Conservation (phyloP, 2,888 invertebrate genomes). For the Orthosia gothica region DNA sequence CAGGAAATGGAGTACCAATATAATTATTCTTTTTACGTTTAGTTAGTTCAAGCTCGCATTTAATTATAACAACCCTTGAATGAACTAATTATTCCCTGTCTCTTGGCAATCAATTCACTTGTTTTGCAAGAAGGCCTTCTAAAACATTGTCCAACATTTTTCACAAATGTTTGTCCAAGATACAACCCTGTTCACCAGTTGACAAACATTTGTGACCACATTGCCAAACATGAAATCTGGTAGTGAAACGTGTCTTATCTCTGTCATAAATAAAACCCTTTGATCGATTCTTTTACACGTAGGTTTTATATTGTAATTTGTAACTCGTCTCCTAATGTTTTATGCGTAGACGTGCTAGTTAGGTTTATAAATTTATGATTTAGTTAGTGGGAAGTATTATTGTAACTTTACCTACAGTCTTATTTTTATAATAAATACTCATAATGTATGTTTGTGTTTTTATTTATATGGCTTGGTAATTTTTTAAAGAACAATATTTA, state of each 20-base stretch:
- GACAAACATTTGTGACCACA: conserved; percentile 8
- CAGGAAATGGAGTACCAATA: conserved; percentile 9
- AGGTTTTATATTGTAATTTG: conserved; percentile 55
- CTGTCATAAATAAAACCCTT: conserved; percentile 46
- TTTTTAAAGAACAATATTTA: too few relatives aligned
- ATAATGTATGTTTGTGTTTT: conserved; percentile 12
- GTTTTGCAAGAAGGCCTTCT: neutral
- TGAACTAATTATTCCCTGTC: neutral
- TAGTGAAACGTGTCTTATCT: conserved; percentile 57
- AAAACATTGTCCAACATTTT: conserved; percentile 11
- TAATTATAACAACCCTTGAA: neutral
- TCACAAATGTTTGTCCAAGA: neutral
- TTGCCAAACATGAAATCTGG: conserved; percentile 33
- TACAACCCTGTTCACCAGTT: neutral
- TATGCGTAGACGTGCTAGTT: conserved; percentile 52
- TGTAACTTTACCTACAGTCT: conserved; percentile 57
- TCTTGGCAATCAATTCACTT: neutral
- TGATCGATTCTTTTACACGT: conserved; percentile 62
- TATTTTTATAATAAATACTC: conserved; percentile 64
- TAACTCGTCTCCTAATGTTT: conserved; percentile 54
- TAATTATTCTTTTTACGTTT: too few relatives aligned
- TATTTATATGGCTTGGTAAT: neutral
- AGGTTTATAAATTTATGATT: conserved; percentile 44
- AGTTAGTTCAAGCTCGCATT: neutral
- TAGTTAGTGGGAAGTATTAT: conserved; percentile 37